Evolutionary conservation across 2,888 invertebrate species (phyloP).

Genomic region (Parnassius apollo): DNA sequence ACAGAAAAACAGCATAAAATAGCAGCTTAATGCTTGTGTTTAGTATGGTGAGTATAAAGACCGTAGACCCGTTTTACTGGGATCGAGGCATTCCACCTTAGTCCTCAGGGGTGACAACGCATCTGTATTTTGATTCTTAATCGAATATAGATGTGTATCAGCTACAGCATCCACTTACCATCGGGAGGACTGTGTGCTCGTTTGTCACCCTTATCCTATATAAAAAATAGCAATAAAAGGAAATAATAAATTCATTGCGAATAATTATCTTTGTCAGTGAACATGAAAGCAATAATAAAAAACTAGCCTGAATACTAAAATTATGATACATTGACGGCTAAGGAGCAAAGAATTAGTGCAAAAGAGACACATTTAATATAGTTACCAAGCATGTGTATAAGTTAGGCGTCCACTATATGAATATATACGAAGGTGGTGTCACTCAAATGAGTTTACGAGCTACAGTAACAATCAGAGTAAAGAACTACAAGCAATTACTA

Average conservation of each 20-base stretch:
- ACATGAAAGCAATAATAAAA: background rate
- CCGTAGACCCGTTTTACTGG: too few species aligned
- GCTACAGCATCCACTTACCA: too few species aligned
- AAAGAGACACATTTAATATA: background rate
- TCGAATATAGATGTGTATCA: too few species aligned
- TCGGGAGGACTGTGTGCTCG: too few species aligned
- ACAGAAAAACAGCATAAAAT: too few species aligned
- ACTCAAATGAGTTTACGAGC: slow-evolving; percentile 9
- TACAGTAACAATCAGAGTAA: slow-evolving; percentile 12
- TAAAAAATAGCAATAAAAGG: too few species aligned
- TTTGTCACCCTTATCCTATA: too few species aligned
- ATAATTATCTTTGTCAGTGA: background rate
- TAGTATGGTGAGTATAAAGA: too few species aligned
- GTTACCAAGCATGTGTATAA: background rate
- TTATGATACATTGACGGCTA: background rate
- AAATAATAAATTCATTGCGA: slow-evolving; percentile 2
- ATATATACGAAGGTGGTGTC: slow-evolving; percentile 17
- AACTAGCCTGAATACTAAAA: background rate
- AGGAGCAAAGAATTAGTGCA: background rate
- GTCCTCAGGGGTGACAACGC: too few species aligned
- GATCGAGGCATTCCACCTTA: too few species aligned
- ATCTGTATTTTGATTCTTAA: too few species aligned
- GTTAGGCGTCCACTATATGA: background rate
- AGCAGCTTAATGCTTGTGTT: too few species aligned
- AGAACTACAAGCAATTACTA: slow-evolving; percentile 12